These are phyloP conservation scores for Microtus oregoni DNA, from an alignment of 2,113 vertebrate species.

Conservation along the genomic window DNA sequence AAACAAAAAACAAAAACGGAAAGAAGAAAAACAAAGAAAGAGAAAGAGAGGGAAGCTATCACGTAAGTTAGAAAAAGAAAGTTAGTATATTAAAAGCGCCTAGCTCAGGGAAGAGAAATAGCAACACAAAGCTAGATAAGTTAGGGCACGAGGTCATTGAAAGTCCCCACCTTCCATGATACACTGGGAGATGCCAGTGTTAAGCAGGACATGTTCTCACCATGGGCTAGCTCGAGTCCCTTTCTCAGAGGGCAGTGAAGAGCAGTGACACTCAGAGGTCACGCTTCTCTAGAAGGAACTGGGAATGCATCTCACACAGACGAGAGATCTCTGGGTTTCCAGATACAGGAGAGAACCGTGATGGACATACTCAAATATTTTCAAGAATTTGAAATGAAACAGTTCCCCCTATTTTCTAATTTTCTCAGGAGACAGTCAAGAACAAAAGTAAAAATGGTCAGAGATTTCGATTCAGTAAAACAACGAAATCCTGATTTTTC, in stretches of 20 bases:
- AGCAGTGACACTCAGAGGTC: not conserved
- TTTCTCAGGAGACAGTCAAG: not conserved
- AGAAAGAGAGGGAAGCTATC: not conserved
- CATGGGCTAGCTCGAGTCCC: not conserved
- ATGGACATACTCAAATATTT: constrained; percentile 29
- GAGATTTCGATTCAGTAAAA: not conserved
- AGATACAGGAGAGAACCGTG: not conserved
- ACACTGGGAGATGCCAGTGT: not conserved
- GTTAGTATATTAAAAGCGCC: not conserved
- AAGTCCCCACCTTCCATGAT: not conserved
- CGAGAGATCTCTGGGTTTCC: constrained; percentile 7
- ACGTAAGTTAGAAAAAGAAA: not conserved
- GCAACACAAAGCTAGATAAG: not conserved
- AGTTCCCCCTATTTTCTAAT: not conserved
- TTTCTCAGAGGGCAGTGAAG: not conserved
- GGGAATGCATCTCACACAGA: not conserved
- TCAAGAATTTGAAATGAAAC: constrained; percentile 36
- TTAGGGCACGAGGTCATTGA: not conserved
- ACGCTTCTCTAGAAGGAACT: not conserved
- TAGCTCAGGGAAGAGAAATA: not conserved
- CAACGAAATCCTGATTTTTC: not conserved
- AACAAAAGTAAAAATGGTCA: not conserved
- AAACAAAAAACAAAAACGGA: not conserved
- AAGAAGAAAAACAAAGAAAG: not conserved
- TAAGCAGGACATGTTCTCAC: not conserved